phyloP scores from a whole-genome alignment of 2,113 vertebrate species.

The Ornithorhynchus anatinus region DNA sequence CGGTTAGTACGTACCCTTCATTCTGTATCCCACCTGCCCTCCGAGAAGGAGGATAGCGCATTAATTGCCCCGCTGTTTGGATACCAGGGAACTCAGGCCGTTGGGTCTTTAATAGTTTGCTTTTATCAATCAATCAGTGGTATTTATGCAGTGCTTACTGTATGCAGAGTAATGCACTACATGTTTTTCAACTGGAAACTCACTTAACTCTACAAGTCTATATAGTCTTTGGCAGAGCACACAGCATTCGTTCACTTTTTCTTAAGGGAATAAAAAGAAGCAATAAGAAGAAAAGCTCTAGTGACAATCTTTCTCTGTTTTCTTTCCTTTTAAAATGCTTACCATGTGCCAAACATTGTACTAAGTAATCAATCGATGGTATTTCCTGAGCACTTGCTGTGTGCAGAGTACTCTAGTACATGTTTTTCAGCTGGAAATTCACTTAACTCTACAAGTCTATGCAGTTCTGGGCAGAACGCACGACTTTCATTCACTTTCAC shows the following conservation, averaged over 20 bases:
- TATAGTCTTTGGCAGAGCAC: not conserved
- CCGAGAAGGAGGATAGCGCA: slow-evolving; percentile 6
- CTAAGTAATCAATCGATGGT: too few relatives aligned
- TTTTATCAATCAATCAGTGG: too few relatives aligned
- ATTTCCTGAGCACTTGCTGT: too few relatives aligned
- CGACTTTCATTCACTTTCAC: slow-evolving; percentile 5
- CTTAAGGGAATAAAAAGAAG: not conserved
- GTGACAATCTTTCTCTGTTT: too few relatives aligned
- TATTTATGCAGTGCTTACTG: too few relatives aligned
- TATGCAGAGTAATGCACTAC: too few relatives aligned
- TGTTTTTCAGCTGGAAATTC: not conserved
- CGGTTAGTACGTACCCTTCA: not conserved
- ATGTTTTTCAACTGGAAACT: too few relatives aligned
- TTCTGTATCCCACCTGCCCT: not conserved
- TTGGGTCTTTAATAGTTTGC: slow-evolving; percentile 12
- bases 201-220: not conserved
- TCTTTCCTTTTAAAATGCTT: too few relatives aligned
- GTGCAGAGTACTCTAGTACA: too few relatives aligned
- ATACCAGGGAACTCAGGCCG: not conserved
- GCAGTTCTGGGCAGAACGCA: not conserved
- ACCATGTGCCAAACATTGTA: too few relatives aligned
- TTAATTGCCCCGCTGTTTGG: not conserved
- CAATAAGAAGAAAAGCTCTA: not conserved
- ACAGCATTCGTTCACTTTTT: not conserved
- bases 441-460: not conserved